Evolutionary conservation across 2,888 invertebrate genomes (phyloP).

Genomic region (Rotaria socialis): DNA sequence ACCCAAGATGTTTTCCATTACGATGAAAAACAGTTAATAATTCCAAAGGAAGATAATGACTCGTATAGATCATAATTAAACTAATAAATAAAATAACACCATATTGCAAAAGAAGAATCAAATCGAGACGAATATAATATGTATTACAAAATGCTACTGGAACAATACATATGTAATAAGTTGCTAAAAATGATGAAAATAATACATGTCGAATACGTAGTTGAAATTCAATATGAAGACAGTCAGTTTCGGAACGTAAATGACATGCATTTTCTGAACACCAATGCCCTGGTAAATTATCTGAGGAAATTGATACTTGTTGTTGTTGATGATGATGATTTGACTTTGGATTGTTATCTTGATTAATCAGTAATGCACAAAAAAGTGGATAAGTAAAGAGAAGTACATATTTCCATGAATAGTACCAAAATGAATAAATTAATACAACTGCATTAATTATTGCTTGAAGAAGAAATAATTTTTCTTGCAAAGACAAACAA

Average conservation of each 20-base stretch:
- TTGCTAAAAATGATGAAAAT: background rate
- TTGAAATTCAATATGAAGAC: background rate
- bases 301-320: background rate
- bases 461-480: background rate
- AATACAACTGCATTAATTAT: background rate
- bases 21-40: conserved; percentile 33
- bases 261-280: background rate
- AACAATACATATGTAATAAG: conserved; percentile 12
- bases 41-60: conserved; percentile 24
- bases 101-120: background rate
- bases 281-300: conserved; percentile 1
- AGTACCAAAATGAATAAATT: background rate
- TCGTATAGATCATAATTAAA: conserved; percentile 1
- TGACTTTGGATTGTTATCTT: background rate
- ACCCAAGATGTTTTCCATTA: conserved; percentile 20
- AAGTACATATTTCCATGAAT: background rate
- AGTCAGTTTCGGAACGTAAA: conserved; percentile 12
- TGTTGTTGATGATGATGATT: background rate
- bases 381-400: conserved; percentile 24
- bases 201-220: background rate
- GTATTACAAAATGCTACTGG: conserved; percentile 3
- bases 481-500: background rate
- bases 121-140: background rate
- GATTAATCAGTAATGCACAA: conserved; percentile 6
- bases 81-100: background rate